Percentiles rank a stretch among this genome's conserved stretches.
These are phyloP conservation scores for Calameuta idolon DNA, from an alignment of 2,888 invertebrate species.

Conservation along the genomic window DNA sequence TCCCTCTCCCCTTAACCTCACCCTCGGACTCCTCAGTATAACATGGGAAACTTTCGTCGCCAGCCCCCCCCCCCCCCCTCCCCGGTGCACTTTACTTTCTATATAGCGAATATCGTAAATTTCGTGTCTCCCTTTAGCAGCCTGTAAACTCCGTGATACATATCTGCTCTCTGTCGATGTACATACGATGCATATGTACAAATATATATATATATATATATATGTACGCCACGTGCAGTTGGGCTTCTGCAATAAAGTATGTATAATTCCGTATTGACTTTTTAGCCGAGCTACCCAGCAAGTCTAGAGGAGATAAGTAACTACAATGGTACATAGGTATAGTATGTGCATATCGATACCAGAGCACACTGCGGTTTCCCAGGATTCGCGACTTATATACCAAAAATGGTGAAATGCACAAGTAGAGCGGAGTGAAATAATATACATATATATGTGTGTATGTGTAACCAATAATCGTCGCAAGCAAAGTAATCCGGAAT, in stretches of 20 bases:
- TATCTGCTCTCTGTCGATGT: neutral
- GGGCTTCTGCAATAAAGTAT: neutral
- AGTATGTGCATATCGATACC: neutral
- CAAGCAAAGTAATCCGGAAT: neutral
- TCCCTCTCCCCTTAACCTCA: no score
- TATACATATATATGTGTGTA: no score
- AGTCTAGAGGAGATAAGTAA: neutral
- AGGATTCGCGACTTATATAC: neutral
- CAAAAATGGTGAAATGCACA: neutral
- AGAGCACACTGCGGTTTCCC: neutral
- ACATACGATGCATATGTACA: neutral
- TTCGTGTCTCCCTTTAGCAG: neutral
- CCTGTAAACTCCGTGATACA: neutral
- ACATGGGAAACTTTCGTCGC: neutral
- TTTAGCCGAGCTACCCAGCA: neutral
- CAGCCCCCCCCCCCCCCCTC: neutral
- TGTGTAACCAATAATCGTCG: neutral
- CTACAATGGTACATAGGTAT: neutral
- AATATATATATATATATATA: neutral
- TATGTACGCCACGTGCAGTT: neutral
- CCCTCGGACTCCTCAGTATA: rapidly evolving
- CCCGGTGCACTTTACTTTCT: neutral
- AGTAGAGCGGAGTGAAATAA: neutral
- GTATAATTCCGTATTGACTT: neutral
- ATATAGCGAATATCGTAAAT: neutral